These are phyloP conservation scores for Grus americana DNA, from an alignment of 2,113 vertebrate species.

Conservation along the genomic window DNA sequence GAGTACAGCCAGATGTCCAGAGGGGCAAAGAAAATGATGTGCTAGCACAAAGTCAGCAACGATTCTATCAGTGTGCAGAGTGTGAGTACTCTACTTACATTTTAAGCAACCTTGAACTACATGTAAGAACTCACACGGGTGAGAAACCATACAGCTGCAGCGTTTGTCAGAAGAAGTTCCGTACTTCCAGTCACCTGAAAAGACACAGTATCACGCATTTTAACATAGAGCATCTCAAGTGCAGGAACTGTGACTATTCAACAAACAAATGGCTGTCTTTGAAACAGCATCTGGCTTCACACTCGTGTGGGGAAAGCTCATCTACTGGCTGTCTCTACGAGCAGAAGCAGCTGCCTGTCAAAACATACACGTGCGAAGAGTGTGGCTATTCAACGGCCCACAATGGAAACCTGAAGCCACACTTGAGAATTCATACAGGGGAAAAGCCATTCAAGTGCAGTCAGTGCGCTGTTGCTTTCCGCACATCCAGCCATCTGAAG, in stretches of 20 bases:
- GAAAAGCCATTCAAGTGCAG: conserved; percentile 33
- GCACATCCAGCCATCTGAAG: conserved; percentile 61
- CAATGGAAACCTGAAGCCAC: conserved; percentile 26
- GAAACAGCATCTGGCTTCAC: conserved; percentile 27
- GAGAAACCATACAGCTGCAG: conserved; percentile 54
- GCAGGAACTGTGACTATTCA: conserved; percentile 18
- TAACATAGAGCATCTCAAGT: neutral
- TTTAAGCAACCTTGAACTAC: conserved; percentile 33
- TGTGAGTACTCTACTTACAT: neutral
- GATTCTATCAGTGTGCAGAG: neutral
- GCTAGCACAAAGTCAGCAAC: neutral
- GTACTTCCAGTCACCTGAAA: conserved; percentile 59
- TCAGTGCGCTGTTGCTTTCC: conserved; percentile 30
- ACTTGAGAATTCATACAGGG: conserved; percentile 45
- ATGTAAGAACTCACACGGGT: conserved; percentile 49
- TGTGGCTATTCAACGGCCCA: conserved; percentile 46
- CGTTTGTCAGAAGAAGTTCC: conserved; percentile 32
- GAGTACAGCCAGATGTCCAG: neutral
- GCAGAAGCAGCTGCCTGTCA: neutral
- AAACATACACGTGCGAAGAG: conserved; percentile 6
- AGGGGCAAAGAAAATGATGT: neutral
- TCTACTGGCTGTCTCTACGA: neutral
- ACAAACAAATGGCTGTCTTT: conserved; percentile 38
- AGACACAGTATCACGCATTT: conserved; percentile 3
- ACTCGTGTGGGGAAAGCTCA: neutral